A percentile compares a stretch with the other conserved stretches of the same genome.
Evolutionary conservation across 2,888 invertebrate species (phyloP).

Genomic region (Nomada fabriciana): DNA sequence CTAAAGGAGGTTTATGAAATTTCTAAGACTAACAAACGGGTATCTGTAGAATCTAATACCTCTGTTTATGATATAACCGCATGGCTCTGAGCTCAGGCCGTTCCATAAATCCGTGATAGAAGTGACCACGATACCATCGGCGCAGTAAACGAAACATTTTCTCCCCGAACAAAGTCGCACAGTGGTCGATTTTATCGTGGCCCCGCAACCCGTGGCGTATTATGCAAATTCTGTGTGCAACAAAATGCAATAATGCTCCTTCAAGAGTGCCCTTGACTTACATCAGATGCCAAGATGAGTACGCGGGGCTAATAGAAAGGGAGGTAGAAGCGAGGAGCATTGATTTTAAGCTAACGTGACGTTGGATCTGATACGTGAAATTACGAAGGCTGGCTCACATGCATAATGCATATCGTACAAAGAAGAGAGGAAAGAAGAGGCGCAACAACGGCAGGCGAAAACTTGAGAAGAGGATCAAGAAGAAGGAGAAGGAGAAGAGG

Average conservation of each 20-base stretch:
- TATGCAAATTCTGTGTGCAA: conserved; percentile 35
- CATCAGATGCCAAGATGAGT: conserved; percentile 47
- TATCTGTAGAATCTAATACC: background rate
- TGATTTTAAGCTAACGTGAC: conserved; percentile 77
- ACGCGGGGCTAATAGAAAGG: conserved; percentile 28
- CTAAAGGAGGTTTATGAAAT: no score
- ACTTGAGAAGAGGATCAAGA: background rate
- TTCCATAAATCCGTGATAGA: background rate
- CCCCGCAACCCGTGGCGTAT: background rate
- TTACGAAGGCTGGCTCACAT: conserved; percentile 69
- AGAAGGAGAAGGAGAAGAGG: conserved; percentile 1
- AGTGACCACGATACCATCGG: background rate
- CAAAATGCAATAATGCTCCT: conserved; percentile 22
- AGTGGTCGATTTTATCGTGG: conserved; percentile 16
- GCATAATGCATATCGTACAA: conserved; percentile 61
- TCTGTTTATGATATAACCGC: background rate
- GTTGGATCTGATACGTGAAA: conserved; percentile 75
- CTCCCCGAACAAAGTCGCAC: background rate
- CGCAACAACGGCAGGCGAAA: conserved; percentile 19
- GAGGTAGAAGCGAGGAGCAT: conserved; percentile 52
- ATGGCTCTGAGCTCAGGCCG: background rate
- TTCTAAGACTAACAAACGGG: no score
- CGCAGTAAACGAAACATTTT: conserved; percentile 15
- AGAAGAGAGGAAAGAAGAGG: conserved; percentile 14
- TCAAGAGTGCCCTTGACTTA: conserved; percentile 46